These are phyloP conservation scores for Hystrix brachyura DNA, from an alignment of 2,113 vertebrate genomes.

Conservation along the genomic window DNA sequence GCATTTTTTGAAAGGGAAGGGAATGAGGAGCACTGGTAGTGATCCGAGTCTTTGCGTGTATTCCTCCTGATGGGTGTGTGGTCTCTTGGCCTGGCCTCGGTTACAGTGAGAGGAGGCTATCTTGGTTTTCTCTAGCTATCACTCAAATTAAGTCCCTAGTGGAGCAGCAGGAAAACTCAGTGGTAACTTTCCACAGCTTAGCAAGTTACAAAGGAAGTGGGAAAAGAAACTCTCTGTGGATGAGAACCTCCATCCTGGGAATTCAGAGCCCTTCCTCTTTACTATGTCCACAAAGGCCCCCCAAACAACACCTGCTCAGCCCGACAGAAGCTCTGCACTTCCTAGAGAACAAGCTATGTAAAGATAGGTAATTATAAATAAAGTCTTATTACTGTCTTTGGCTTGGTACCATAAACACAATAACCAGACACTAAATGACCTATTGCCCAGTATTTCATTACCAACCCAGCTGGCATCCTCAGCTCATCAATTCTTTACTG, in stretches of 20 bases:
- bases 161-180: neutral
- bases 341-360: conserved; percentile 39
- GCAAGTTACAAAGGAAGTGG: neutral
- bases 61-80: neutral
- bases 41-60: neutral
- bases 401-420: conserved; percentile 17
- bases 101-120: neutral
- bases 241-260: conserved; percentile 1
- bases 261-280: conserved; percentile 33
- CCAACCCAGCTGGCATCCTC: conserved; percentile 19
- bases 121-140: neutral
- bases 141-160: neutral
- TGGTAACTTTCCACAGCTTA: neutral
- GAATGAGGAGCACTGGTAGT: neutral
- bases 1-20: conserved; percentile 9
- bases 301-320: conserved; percentile 43
- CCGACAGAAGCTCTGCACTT: neutral
- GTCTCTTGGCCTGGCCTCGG: neutral
- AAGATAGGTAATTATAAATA: conserved; percentile 24
- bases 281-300: neutral
- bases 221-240: neutral
- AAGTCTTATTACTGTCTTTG: conserved; percentile 53
- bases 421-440: conserved; percentile 10
- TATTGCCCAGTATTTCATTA: neutral
- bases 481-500: neutral